phyloP scores from a whole-genome alignment of 2,888 invertebrate genomes.

The Macrophya alboannulata region DNA sequence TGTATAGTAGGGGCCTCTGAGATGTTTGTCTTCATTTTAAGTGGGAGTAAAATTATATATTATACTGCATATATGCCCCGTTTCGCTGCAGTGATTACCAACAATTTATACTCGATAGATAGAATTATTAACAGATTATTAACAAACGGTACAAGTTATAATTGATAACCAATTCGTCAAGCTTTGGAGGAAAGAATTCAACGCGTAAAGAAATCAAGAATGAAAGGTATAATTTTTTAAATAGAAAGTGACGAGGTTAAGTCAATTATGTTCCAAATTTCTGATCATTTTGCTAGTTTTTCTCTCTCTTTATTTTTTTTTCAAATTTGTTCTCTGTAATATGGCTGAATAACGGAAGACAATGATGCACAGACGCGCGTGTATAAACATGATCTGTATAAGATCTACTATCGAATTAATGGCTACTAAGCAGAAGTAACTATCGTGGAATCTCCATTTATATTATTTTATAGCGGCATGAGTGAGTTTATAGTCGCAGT shows the following conservation, averaged over 20 bases:
- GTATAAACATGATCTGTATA: conserved; percentile 26
- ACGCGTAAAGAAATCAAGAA: not conserved
- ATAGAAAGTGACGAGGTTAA: not conserved
- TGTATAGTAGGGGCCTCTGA: not conserved
- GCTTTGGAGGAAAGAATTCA: not conserved
- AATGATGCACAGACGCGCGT: conserved; percentile 62
- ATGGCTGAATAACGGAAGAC: conserved; percentile 57
- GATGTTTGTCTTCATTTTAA: conserved; percentile 19
- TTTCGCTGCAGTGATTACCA: not conserved
- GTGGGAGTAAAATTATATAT: not conserved
- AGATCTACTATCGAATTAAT: conserved; percentile 69
- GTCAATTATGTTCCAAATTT: not conserved
- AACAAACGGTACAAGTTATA: not conserved
- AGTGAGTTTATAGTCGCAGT: conserved; percentile 44
- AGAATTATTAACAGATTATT: too few relatives aligned
- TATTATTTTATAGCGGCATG: conserved; percentile 71
- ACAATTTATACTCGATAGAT: conserved; percentile 4
- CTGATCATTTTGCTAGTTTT: not conserved
- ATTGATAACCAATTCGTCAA: not conserved
- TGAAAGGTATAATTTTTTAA: not conserved
- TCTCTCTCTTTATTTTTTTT: not conserved
- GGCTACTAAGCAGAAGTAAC: conserved; percentile 72
- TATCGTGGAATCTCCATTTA: conserved; percentile 69
- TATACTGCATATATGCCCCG: not conserved
- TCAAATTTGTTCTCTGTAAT: not conserved